Base-by-base conservation (phyloP, 2,888 invertebrate genomes). In the Arrhopalites spinosus region DNA sequence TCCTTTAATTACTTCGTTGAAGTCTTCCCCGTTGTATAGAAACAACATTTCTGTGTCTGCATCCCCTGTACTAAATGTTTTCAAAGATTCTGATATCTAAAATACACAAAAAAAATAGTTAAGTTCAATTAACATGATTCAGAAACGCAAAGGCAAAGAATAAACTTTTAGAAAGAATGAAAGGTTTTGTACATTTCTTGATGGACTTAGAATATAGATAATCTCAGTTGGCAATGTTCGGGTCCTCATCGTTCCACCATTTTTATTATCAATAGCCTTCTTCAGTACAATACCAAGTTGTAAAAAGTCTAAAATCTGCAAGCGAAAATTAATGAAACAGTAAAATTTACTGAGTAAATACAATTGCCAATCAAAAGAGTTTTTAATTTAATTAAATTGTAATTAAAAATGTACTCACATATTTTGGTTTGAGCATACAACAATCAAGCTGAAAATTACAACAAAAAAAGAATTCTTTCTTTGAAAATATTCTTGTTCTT, bases 161-260 rank as follows among this genome's bases (percentile, higher is more conserved):
- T n/a, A n/a, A n/a, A 36, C 36, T 3, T 3, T 36, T 11, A 36
- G 11, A 11, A 7, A 36, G 36, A 36, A 7, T 11, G 5, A 7
- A 11, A 7, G 11, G 11, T 20, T 59, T 5, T 13, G 2, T 59
- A 59, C 59, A 59, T 59, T 59, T 23, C 23, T 59, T 59, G 59
- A 59, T 23, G 59, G 59, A 23, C 59, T 59, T 5, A 59, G 23
- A 23, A 59, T 20, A 23, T 59, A 59, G 23, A 59, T 20, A 8
- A 59, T 59, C 23, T 59, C 59, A 2, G 59, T 59, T 25, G 59
- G 59, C 23, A 59, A 59, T 23, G 59, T 59, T 59, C 59, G 20
- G 1, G 59, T 59, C 23, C 25, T 59, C 59, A 59, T 59, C 13
- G 20, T 59, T 23, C 59, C 59, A 2, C 23, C 59, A 5, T 20